Percentiles rank a stretch among this genome's conserved stretches.
Conservation (phyloP, 2,797 vertebrate genomes). For the Trachops cirrhosus region DNA sequence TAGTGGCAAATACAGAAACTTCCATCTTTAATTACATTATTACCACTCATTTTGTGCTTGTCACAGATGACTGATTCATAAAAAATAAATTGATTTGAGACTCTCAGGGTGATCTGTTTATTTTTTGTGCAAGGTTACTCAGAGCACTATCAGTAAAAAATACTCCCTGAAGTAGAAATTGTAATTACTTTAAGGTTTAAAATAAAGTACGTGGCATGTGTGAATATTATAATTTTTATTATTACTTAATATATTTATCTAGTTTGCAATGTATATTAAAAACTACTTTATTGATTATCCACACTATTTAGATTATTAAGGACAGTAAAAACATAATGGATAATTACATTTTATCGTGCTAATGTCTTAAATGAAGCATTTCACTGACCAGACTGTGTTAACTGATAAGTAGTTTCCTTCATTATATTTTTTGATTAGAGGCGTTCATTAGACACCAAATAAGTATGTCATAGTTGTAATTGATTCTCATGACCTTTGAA, state of each 20-base stretch:
- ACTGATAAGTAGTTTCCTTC: neutral
- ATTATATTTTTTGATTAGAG: conserved; percentile 20
- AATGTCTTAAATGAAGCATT: conserved; percentile 43
- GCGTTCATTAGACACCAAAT: conserved; percentile 22
- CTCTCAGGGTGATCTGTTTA: neutral
- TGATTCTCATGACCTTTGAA: neutral
- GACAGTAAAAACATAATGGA: conserved; percentile 29
- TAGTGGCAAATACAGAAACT: neutral
- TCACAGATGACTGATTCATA: neutral
- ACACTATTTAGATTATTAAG: conserved; percentile 20
- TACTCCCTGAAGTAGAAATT: neutral
- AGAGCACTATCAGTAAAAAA: neutral
- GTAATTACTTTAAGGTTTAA: conserved; percentile 46
- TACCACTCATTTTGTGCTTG: neutral
- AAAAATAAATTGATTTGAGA: conserved; percentile 29
- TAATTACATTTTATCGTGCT: conserved; percentile 40
- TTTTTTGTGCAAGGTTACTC: conserved; percentile 25
- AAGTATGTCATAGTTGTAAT: neutral
- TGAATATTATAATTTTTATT: conserved; percentile 28
- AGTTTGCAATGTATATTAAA: neutral
- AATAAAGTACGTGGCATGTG: neutral
- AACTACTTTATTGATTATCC: neutral
- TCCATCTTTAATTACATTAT: neutral
- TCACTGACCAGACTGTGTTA: conserved; percentile 10
- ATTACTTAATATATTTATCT: conserved; percentile 33